Evolutionary conservation across 2,113 vertebrate genomes (phyloP).

Genomic region (Machaerirhynchus nigripectus): DNA sequence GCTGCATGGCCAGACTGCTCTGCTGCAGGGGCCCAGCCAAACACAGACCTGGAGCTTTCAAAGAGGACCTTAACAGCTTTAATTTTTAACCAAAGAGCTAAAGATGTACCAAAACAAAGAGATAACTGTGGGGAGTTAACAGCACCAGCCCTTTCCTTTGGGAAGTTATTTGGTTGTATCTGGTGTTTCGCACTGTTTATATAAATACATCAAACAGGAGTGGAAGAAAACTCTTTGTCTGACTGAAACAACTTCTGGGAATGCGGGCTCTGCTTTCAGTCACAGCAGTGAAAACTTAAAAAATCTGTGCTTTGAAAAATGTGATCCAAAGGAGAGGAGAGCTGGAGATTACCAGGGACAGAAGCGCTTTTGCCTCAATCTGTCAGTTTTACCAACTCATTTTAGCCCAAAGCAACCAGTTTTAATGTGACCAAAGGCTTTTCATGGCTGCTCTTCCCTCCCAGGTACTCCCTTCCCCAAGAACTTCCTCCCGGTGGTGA

Average conservation of each 20-base stretch:
- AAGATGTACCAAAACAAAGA: neutral
- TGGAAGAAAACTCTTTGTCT: neutral
- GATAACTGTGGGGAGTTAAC: neutral
- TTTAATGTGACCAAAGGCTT: neutral
- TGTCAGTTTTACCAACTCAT: neutral
- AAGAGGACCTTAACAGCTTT: neutral
- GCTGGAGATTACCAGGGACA: neutral
- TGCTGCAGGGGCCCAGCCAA: neutral
- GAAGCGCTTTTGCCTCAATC: neutral
- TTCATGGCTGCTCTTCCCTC: neutral
- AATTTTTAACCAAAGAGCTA: neutral
- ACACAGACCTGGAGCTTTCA: neutral
- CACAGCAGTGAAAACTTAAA: neutral
- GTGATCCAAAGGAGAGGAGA: neutral
- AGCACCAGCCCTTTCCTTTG: neutral
- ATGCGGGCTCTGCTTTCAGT: neutral
- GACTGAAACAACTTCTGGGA: neutral
- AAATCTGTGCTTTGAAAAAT: neutral
- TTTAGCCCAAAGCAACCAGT: neutral
- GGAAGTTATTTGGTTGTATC: neutral
- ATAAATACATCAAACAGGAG: neutral
- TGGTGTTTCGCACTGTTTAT: neutral
- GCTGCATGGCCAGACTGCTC: neutral
- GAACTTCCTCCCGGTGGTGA: slow-evolving; percentile 93
- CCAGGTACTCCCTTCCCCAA: slow-evolving; percentile 96